These are phyloP conservation scores for Crenichthys baileyi DNA, from an alignment of 2,797 vertebrate species.

Conservation along the genomic window DNA sequence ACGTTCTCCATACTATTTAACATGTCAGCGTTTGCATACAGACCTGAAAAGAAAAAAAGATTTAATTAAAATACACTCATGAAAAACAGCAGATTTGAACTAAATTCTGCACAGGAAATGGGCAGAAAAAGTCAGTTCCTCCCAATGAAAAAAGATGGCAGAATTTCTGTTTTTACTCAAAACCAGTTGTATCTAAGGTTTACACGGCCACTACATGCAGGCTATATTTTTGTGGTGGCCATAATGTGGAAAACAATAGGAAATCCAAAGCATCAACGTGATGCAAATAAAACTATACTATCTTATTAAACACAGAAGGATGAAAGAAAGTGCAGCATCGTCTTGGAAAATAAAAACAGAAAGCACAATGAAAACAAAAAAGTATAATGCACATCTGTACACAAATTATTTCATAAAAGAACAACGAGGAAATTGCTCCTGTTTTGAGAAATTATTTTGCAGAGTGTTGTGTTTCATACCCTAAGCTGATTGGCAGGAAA, in stretches of 20 bases:
- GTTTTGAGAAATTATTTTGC: background rate
- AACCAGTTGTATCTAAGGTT: too few species aligned
- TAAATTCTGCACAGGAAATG: too few species aligned
- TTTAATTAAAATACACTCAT: background rate
- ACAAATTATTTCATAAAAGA: background rate
- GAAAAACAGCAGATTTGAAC: background rate
- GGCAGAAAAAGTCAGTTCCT: background rate
- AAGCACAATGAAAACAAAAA: background rate
- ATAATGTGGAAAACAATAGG: background rate
- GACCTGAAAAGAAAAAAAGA: conserved; percentile 51
- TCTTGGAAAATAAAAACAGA: background rate
- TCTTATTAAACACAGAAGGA: too few species aligned
- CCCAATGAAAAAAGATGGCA: too few species aligned
- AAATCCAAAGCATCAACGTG: background rate
- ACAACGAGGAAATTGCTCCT: background rate
- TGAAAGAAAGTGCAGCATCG: too few species aligned
- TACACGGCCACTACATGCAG: background rate
- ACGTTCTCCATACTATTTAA: conserved; percentile 10
- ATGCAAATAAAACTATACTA: too few species aligned
- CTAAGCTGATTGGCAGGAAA: background rate
- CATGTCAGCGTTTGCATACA: conserved; percentile 58
- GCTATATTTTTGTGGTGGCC: background rate
- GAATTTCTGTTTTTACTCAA: too few species aligned
- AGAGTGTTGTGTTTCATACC: background rate
- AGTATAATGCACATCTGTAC: background rate